These are phyloP conservation scores for Galemys pyrenaicus DNA, from an alignment of 2,113 vertebrate genomes.

Conservation along the genomic window DNA sequence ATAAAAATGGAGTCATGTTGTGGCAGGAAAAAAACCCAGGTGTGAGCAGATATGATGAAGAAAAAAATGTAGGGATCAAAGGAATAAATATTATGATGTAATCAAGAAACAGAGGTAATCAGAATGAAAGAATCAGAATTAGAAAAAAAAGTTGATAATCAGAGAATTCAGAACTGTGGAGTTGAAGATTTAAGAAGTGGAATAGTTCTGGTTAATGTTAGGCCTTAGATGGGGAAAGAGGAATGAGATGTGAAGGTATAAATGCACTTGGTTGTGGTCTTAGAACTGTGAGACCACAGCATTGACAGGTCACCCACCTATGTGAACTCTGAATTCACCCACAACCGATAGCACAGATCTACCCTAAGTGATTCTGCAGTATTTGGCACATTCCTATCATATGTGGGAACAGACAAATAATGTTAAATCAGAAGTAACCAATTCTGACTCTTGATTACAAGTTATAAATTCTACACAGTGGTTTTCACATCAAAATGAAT, in stretches of 20 bases:
- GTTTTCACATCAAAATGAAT: conserved; percentile 19
- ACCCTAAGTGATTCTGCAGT: neutral
- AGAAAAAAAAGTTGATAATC: neutral
- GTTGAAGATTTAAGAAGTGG: neutral
- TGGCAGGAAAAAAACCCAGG: neutral
- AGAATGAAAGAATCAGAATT: neutral
- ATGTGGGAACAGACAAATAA: neutral
- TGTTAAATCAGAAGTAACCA: neutral
- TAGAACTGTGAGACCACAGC: neutral
- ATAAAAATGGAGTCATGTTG: neutral
- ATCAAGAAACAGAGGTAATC: neutral
- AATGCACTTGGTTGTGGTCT: neutral
- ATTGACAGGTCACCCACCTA: neutral
- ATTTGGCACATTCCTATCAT: neutral
- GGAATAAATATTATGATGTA: neutral
- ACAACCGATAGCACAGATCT: neutral
- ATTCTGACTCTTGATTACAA: conserved; percentile 1
- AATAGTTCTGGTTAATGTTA: neutral
- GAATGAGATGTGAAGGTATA: neutral
- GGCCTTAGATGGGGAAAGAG: neutral
- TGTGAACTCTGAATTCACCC: neutral
- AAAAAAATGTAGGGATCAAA: neutral
- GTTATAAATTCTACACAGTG: neutral
- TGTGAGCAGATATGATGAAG: neutral
- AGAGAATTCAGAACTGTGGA: neutral